phyloP scores from a whole-genome alignment of 2,797 vertebrate species.

The Pseudopleuronectes americanus region DNA sequence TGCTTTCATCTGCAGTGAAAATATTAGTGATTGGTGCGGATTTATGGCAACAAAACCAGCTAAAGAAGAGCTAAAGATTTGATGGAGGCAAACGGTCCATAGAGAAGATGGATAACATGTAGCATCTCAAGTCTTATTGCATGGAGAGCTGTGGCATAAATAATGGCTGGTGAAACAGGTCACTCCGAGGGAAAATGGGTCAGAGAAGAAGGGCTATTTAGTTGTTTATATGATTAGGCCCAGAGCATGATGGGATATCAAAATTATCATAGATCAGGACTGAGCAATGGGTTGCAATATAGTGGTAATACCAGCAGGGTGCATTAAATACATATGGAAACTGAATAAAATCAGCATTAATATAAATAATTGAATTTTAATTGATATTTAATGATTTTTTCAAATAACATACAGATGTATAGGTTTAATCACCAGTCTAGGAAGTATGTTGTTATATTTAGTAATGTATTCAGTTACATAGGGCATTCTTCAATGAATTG shows the following conservation, averaged over 20 bases:
- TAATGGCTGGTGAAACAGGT: conserved; percentile 36
- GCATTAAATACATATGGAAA: neutral
- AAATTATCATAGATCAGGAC: neutral
- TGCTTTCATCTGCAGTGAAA: no score
- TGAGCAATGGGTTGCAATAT: neutral
- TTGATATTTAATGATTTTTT: no score
- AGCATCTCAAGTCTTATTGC: conserved; percentile 6
- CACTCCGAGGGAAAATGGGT: conserved; percentile 10
- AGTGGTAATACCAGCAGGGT: no score
- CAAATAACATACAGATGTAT: no score
- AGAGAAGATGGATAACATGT: no score
- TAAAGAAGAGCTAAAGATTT: neutral
- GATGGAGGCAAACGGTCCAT: neutral
- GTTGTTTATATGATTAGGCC: conserved; percentile 10
- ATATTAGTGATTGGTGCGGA: neutral
- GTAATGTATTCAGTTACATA: no score
- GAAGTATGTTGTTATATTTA: no score
- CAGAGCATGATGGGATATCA: conserved; percentile 29
- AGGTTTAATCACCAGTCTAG: no score
- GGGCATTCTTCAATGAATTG: neutral
- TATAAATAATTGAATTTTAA: neutral
- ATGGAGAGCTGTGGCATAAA: conserved; percentile 11
- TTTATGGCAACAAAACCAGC: neutral
- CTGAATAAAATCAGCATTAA: neutral
- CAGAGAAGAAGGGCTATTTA: conserved; percentile 7